A percentile compares a stretch with the other conserved stretches of the same genome.
Evolutionary conservation across 2,888 invertebrate species (phyloP).

Genomic region (Erebia aethiops): DNA sequence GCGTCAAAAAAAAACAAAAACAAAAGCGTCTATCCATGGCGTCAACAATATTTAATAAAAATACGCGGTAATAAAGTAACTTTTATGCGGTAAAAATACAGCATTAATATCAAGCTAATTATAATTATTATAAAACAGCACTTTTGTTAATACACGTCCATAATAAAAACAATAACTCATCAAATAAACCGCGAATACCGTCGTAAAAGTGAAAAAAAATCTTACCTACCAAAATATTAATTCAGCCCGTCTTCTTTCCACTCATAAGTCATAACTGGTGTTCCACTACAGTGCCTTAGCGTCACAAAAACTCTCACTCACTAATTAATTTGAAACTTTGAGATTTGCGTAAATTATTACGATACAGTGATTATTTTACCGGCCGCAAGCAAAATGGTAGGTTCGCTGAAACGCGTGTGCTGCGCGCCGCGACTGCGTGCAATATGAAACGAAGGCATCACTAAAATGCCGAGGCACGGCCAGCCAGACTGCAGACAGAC

Average conservation of each 20-base stretch:
- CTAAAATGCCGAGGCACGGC: not conserved
- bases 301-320: conserved; percentile 56
- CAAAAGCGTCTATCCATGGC: too few species aligned
- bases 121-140: too few species aligned
- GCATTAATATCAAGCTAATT: too few species aligned
- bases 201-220: conserved; percentile 30
- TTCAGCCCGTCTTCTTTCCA: conserved; percentile 40
- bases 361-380: conserved; percentile 35
- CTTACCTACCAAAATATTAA: conserved; percentile 55
- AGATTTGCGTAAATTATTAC: conserved; percentile 47
- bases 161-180: not conserved
- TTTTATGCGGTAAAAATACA: too few species aligned
- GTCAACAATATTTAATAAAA: too few species aligned
- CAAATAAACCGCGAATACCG: not conserved
- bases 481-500: conserved; percentile 5
- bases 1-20: too few species aligned
- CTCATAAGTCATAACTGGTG: conserved; percentile 48
- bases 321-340: conserved; percentile 48
- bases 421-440: conserved; percentile 46
- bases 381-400: not conserved
- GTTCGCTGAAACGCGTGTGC: conserved; percentile 35
- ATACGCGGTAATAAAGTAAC: too few species aligned
- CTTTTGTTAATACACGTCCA: not conserved
- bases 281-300: conserved; percentile 49
- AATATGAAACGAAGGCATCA: conserved; percentile 44